Evolutionary conservation across 2,113 vertebrate genomes (phyloP).

Genomic region (Engystomops pustulosus): DNA sequence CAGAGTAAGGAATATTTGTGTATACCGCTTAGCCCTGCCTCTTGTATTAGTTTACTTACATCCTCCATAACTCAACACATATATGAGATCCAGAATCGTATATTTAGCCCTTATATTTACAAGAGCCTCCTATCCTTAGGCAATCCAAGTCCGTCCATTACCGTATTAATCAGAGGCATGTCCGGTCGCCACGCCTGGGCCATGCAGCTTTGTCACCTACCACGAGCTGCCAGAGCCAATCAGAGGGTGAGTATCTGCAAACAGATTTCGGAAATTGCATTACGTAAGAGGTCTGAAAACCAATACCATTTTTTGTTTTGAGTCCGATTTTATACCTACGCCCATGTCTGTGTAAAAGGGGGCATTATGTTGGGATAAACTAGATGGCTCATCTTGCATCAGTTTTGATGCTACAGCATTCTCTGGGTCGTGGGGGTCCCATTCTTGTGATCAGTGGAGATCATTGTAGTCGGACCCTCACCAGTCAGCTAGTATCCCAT

Average conservation of each 20-base stretch:
- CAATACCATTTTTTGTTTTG: too few relatives aligned
- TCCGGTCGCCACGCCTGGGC: conserved; percentile 95
- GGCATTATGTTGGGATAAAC: too few relatives aligned
- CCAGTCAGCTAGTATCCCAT: too few relatives aligned
- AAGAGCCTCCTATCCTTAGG: conserved; percentile 65
- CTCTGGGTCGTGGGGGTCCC: too few relatives aligned
- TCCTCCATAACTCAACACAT: too few relatives aligned
- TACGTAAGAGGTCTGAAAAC: too few relatives aligned
- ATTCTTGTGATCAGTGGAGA: too few relatives aligned
- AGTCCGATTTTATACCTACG: too few relatives aligned
- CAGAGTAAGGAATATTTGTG: conserved; percentile 82
- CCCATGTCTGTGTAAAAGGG: too few relatives aligned
- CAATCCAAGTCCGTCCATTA: conserved; percentile 93
- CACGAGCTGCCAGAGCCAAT: conserved; percentile 90
- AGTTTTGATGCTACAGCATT: too few relatives aligned
- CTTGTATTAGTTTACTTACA: neutral
- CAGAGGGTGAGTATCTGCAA: conserved; percentile 80
- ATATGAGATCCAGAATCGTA: neutral
- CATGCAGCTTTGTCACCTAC: conserved; percentile 94
- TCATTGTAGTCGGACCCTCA: too few relatives aligned
- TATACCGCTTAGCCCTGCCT: neutral
- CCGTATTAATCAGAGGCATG: conserved; percentile 89
- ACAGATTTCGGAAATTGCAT: neutral
- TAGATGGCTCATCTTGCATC: too few relatives aligned
- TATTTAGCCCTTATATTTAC: neutral